Evolutionary conservation across 2,113 vertebrate genomes (phyloP).

Genomic region (Phrynocephalus versicolor): DNA sequence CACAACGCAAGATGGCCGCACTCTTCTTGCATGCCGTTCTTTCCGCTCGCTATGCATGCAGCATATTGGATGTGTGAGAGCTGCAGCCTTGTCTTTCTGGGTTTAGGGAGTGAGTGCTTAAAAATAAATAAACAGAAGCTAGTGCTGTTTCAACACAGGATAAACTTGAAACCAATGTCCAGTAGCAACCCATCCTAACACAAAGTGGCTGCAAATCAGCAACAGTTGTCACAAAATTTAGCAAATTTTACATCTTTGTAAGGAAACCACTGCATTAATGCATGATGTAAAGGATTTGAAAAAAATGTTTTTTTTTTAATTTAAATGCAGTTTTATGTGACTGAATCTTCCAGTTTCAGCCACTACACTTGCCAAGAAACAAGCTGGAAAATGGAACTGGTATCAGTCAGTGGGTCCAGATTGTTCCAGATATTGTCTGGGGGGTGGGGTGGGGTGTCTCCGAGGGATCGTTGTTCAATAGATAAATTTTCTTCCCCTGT

Average conservation of each 20-base stretch:
- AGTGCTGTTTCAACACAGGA: conserved; percentile 19
- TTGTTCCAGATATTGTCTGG: conserved; percentile 48
- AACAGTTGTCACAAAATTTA: conserved; percentile 75
- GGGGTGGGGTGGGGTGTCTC: conserved; percentile 17
- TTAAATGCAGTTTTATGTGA: conserved; percentile 80
- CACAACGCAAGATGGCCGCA: conserved; percentile 40
- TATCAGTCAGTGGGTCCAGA: conserved; percentile 73
- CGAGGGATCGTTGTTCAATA: conserved; percentile 22
- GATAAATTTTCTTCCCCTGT: conserved; percentile 38
- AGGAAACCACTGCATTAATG: conserved; percentile 81
- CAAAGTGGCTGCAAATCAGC: conserved; percentile 87
- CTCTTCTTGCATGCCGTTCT: conserved; percentile 35
- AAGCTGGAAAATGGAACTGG: conserved; percentile 84
- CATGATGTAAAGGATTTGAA: conserved; percentile 75
- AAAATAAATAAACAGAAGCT: background rate
- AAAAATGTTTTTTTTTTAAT: conserved; percentile 78
- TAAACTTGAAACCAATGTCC: background rate
- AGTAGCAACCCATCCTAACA: conserved; percentile 55
- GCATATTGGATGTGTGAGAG: background rate
- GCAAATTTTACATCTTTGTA: conserved; percentile 69
- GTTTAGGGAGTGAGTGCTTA: conserved; percentile 23
- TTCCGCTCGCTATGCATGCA: background rate
- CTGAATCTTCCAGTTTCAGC: conserved; percentile 80
- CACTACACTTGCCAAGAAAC: conserved; percentile 77
- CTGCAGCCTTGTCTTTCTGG: conserved; percentile 41